A percentile compares a stretch with the other conserved stretches of the same genome.
These are phyloP conservation scores for Gobionotothen gibberifrons DNA, from an alignment of 2,797 vertebrate genomes.

Conservation along the genomic window DNA sequence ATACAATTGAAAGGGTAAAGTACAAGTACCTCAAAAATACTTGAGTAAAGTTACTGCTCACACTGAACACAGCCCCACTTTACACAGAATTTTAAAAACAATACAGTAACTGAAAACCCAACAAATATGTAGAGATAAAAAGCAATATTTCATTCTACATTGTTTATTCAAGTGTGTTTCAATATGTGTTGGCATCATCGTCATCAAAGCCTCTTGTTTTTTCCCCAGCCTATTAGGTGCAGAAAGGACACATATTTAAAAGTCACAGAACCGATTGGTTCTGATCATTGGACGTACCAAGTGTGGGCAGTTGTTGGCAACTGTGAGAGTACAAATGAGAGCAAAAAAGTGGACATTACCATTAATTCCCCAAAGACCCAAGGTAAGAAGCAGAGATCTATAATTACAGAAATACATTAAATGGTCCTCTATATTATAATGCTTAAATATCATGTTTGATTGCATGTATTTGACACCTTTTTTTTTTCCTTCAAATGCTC, in stretches of 20 bases:
- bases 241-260: accelerated
- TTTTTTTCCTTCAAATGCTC: conserved; percentile 3
- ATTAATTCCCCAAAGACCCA: accelerated
- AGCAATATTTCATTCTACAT: neutral
- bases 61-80: too few species aligned
- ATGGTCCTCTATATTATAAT: neutral
- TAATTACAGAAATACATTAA: neutral
- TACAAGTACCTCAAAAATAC: too few species aligned
- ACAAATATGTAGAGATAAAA: too few species aligned
- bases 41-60: too few species aligned
- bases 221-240: accelerated
- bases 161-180: neutral
- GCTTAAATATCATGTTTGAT: neutral
- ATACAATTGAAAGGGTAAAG: too few species aligned
- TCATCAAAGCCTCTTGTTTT: neutral
- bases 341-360: accelerated
- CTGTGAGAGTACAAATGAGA: accelerated
- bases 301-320: neutral
- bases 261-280: accelerated
- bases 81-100: too few species aligned
- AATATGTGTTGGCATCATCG: neutral
- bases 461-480: neutral
- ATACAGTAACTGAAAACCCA: too few species aligned
- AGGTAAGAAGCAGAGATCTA: conserved; percentile 28
- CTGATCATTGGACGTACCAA: accelerated